Evolutionary conservation across 2,888 invertebrate genomes (phyloP).

Genomic region (Apodemia zela): DNA sequence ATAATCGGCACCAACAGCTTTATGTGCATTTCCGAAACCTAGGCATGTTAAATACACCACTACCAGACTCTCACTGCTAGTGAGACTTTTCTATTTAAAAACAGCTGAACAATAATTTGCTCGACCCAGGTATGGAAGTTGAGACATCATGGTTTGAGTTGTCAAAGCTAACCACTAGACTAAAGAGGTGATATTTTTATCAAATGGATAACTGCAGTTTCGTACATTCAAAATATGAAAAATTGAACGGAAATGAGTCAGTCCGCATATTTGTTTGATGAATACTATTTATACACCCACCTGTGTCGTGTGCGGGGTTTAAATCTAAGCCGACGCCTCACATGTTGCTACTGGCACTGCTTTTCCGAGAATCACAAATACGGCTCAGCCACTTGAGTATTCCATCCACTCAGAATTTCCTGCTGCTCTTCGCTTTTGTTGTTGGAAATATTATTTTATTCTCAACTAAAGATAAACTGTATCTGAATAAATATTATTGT

Average conservation of each 20-base stretch:
- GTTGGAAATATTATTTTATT: not conserved
- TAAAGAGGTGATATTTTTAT: too few relatives aligned
- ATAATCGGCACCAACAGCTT: too few relatives aligned
- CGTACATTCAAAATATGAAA: constrained; percentile 2
- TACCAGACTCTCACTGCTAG: too few relatives aligned
- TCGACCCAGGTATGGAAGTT: not conserved
- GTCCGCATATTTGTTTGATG: constrained; percentile 8
- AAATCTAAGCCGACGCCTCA: constrained; percentile 11
- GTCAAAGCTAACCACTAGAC: too few relatives aligned
- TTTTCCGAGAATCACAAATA: constrained; percentile 5
- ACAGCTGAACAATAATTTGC: too few relatives aligned
- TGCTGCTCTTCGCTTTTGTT: not conserved
- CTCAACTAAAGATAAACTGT: not conserved
- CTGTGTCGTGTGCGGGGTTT: constrained; percentile 12
- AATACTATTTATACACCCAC: constrained; percentile 15
- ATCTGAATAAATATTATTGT: too few relatives aligned
- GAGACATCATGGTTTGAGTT: not conserved
- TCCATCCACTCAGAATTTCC: constrained; percentile 7
- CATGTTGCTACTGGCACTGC: constrained; percentile 13
- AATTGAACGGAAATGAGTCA: constrained; percentile 12
- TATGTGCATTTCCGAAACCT: too few relatives aligned
- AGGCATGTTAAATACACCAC: too few relatives aligned
- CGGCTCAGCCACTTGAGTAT: constrained; percentile 12
- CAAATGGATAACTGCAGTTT: not conserved
- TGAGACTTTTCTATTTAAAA: too few relatives aligned